A percentile compares a stretch with the other conserved stretches of the same genome.
phyloP scores from a whole-genome alignment of 2,113 vertebrate species.

The Australoheros scitulus region DNA sequence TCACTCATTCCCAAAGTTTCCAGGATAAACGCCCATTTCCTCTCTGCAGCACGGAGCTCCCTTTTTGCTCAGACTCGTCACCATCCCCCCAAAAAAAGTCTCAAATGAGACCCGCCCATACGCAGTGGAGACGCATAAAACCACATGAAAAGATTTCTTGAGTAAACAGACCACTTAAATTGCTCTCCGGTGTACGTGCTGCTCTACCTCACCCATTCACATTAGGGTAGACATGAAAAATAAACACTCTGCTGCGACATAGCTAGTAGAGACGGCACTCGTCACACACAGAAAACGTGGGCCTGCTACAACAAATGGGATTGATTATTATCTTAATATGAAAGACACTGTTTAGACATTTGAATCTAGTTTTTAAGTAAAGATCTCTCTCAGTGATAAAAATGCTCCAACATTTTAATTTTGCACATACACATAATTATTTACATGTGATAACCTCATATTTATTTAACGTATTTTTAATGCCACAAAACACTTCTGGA shows the following conservation, averaged over 20 bases:
- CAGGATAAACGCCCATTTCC: conserved; percentile 78
- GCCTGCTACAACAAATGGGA: not conserved
- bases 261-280: not conserved
- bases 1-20: conserved; percentile 68
- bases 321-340: not conserved
- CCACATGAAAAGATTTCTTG: conserved; percentile 59
- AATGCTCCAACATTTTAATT: not conserved
- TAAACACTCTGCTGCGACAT: conserved; percentile 47
- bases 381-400: not conserved
- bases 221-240: conserved; percentile 19
- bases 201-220: conserved; percentile 10
- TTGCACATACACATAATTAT: not conserved
- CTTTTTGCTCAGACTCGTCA: conserved; percentile 60
- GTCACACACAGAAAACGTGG: conserved; percentile 25
- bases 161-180: conserved; percentile 44
- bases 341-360: not conserved
- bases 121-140: conserved; percentile 35
- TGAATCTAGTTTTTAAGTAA: not conserved
- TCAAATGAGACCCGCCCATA: conserved; percentile 69
- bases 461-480: not conserved
- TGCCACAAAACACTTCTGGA: not conserved
- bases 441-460: not conserved
- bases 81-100: conserved; percentile 55
- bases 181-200: not conserved
- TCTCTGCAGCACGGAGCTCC: conserved; percentile 69